Conservation (phyloP, 2,797 vertebrate genomes). For the Pagetopsis macropterus region DNA sequence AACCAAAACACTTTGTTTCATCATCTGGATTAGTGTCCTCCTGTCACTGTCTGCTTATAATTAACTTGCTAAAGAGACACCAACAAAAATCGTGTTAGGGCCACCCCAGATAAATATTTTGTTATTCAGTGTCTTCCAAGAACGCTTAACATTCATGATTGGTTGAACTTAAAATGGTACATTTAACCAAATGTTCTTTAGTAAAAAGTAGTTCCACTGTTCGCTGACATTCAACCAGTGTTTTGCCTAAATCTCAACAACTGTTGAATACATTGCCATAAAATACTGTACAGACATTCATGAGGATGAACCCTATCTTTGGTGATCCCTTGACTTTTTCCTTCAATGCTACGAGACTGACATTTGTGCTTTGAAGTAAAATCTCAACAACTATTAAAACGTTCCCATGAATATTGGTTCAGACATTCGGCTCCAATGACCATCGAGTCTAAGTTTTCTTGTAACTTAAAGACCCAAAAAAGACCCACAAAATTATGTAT, state of each 20-base stretch:
- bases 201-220: background rate
- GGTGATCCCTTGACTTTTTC: background rate
- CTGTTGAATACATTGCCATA: background rate
- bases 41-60: slow-evolving; percentile 25
- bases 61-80: slow-evolving; percentile 35
- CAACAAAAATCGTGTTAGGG: background rate
- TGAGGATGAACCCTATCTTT: background rate
- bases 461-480: background rate
- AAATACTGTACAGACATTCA: background rate
- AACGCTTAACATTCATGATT: background rate
- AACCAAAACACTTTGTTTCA: slow-evolving; percentile 23
- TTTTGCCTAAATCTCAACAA: background rate
- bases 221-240: background rate
- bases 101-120: background rate
- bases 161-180: slow-evolving; percentile 4
- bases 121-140: background rate
- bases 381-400: background rate
- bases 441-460: no score
- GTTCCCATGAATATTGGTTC: background rate
- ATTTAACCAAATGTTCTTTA: background rate
- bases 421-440: background rate
- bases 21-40: slow-evolving; percentile 32
- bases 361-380: background rate
- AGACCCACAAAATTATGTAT: no score
- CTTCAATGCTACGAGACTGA: background rate